Percentiles rank a stretch among this genome's conserved stretches.
Evolutionary conservation across 1,140 invertebrate species (phyloP).

Genomic region (Listronotus oregonensis): DNA sequence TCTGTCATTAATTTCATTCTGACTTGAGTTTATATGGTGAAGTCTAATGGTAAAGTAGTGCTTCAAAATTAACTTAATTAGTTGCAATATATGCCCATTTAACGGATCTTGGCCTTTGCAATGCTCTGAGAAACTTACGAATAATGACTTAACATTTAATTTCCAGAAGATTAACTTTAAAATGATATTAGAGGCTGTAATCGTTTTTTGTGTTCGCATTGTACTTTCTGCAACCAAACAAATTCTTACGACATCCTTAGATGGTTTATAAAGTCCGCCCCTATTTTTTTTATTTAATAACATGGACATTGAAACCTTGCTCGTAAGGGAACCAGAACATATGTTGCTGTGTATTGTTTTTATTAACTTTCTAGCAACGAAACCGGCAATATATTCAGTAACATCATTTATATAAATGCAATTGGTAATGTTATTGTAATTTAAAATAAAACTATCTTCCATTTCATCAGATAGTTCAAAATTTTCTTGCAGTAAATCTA

Average conservation of each 20-base stretch:
- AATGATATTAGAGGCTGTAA: too few relatives aligned
- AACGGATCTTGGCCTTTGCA: background rate
- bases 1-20: background rate
- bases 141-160: background rate
- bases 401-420: background rate
- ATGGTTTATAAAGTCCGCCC: background rate
- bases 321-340: background rate
- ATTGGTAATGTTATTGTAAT: background rate
- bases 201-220: background rate
- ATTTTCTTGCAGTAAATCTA: too few relatives aligned
- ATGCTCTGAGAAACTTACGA: background rate
- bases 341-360: background rate
- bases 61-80: background rate
- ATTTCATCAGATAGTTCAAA: background rate
- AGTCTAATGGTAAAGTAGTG: background rate
- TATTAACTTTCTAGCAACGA: background rate
- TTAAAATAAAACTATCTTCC: background rate
- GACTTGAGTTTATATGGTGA: background rate
- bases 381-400: conserved; percentile 3
- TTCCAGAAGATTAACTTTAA: background rate
- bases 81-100: too few relatives aligned
- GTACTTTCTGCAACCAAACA: background rate
- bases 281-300: background rate
- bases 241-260: background rate
- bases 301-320: too few relatives aligned